Evolutionary conservation across 1,140 invertebrate genomes (phyloP).

Genomic region (Solenopsis fugax): DNA sequence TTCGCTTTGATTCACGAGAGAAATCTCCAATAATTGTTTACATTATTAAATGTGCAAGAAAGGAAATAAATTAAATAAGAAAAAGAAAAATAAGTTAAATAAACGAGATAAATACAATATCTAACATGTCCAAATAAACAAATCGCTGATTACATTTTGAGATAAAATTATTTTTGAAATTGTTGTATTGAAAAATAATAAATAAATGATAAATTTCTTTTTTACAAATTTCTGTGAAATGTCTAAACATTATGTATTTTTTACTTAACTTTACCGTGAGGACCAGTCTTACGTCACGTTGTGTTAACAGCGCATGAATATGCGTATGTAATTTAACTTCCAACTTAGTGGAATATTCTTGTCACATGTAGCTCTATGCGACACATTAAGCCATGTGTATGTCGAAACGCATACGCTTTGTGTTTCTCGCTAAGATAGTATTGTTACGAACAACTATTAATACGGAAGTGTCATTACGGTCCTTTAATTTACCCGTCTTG

Average conservation of each 20-base stretch:
- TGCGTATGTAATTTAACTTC: constrained; percentile 35
- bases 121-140: background rate
- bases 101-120: background rate
- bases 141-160: background rate
- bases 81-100: background rate
- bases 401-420: background rate
- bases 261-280: background rate
- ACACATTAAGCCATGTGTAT: constrained; percentile 4
- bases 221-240: background rate
- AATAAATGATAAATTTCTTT: constrained; percentile 25
- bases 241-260: background rate
- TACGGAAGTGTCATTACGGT: constrained; percentile 18
- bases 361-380: background rate
- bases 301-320: constrained; percentile 8
- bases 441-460: constrained; percentile 29
- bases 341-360: constrained; percentile 26
- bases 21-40: background rate
- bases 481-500: constrained; percentile 6
- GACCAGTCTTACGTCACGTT: constrained; percentile 7
- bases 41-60: background rate
- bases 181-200: background rate
- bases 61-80: too few species aligned
- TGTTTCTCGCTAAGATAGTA: constrained; percentile 3
- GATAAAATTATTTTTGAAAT: background rate
- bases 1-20: constrained; percentile 22